A percentile compares a stretch with the other conserved stretches of the same genome.
These are phyloP conservation scores for Cheilosia urbana DNA, from an alignment of 2,888 invertebrate genomes.

Conservation along the genomic window DNA sequence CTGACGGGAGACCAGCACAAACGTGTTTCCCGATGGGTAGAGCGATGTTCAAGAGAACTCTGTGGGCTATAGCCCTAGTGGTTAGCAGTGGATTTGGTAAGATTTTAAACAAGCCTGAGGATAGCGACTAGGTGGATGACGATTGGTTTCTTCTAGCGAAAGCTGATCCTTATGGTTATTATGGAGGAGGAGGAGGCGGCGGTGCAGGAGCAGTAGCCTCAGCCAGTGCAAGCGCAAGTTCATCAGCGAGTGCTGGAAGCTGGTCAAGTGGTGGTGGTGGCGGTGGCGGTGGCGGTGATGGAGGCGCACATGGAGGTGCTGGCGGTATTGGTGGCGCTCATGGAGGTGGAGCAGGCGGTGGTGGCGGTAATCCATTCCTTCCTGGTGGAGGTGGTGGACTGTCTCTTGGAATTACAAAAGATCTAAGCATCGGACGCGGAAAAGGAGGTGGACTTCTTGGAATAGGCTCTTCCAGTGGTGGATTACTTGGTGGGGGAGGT, in stretches of 20 bases:
- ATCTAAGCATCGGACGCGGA: not conserved
- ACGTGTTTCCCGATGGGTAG: slow-evolving; percentile 64
- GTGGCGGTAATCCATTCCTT: slow-evolving; percentile 73
- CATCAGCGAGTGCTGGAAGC: slow-evolving; percentile 77
- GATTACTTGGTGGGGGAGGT: slow-evolving; percentile 26
- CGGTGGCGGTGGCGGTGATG: slow-evolving; percentile 47
- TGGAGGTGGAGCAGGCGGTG: slow-evolving; percentile 29
- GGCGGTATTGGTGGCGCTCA: slow-evolving; percentile 12
- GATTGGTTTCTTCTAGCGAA: slow-evolving; percentile 28
- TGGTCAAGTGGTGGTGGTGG: slow-evolving; percentile 72
- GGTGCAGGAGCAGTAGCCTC: slow-evolving; percentile 61
- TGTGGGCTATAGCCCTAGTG: slow-evolving; percentile 68
- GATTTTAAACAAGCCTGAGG: not conserved
- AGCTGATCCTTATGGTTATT: slow-evolving; percentile 71
- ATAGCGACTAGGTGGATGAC: slow-evolving; percentile 7
- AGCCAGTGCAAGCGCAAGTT: slow-evolving; percentile 74
- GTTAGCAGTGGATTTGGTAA: slow-evolving; percentile 61
- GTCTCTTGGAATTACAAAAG: slow-evolving; percentile 39
- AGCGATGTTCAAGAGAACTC: slow-evolving; percentile 64
- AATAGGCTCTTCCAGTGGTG: slow-evolving; percentile 25
- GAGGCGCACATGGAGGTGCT: slow-evolving; percentile 17
- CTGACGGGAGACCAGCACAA: slow-evolving; percentile 42
- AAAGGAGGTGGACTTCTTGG: slow-evolving; percentile 48
- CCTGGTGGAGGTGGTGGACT: slow-evolving; percentile 46
- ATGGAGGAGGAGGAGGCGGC: slow-evolving; percentile 70